phyloP scores from a whole-genome alignment of 2,888 invertebrate genomes.

The Erynnis tages region DNA sequence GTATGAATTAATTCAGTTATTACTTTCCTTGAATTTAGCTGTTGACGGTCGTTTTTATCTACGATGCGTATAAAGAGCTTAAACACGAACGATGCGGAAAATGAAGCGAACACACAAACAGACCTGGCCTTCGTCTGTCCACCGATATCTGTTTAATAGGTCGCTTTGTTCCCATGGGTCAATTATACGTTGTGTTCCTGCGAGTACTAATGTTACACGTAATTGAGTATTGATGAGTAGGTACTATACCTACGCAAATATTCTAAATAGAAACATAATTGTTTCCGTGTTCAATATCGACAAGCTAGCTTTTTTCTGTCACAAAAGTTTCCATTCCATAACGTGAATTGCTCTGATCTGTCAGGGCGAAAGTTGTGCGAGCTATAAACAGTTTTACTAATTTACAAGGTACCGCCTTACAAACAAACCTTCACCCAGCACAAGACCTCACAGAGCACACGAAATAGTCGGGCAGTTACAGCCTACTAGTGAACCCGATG shows the following conservation, averaged over 20 bases:
- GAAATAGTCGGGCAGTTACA: background rate
- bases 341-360: no score
- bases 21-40: no score
- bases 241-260: no score
- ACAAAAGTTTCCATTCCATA: no score
- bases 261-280: no score
- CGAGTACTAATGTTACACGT: background rate
- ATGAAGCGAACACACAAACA: conserved; percentile 9
- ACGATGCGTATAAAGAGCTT: conserved; percentile 29
- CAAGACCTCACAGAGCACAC: background rate
- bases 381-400: no score
- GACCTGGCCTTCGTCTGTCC: conserved; percentile 20
- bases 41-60: no score
- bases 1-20: no score
- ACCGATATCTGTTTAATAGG: conserved; percentile 26
- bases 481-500: conserved; percentile 37
- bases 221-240: background rate
- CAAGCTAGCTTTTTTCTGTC: no score
- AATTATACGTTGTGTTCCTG: conserved; percentile 14
- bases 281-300: no score
- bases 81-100: conserved; percentile 21
- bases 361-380: no score
- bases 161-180: conserved; percentile 29
- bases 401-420: background rate
- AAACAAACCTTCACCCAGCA: background rate